Conservation (phyloP, 2,888 invertebrate species). For the Laothoe populi region DNA sequence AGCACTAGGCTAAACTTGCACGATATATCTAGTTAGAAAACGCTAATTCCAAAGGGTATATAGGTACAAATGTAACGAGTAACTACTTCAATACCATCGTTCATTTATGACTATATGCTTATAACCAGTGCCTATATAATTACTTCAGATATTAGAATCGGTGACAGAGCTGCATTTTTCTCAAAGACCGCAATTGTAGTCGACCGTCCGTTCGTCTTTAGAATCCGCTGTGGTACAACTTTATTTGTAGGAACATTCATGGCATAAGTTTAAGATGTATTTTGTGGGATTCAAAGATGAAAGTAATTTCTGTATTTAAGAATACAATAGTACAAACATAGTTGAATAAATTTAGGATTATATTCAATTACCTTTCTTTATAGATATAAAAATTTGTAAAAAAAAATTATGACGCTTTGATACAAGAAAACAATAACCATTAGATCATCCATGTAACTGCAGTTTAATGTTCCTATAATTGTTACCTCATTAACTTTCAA, state of each 20-base stretch:
- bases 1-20: neutral
- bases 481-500: neutral
- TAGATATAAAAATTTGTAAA: neutral
- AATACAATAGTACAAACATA: neutral
- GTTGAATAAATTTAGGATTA: no score
- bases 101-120: neutral
- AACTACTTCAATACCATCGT: no score
- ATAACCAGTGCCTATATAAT: conserved; percentile 11
- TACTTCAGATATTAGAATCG: conserved; percentile 47
- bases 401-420: neutral
- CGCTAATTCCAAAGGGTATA: no score
- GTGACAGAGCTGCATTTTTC: conserved; percentile 44
- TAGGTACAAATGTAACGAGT: neutral
- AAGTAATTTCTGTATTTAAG: neutral
- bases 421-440: neutral
- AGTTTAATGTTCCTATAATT: neutral
- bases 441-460: neutral
- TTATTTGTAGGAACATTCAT: conserved; percentile 46
- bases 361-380: no score
- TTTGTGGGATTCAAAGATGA: neutral
- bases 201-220: conserved; percentile 50
- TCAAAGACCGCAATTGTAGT: conserved; percentile 42
- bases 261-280: conserved; percentile 33
- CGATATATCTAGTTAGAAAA: neutral
- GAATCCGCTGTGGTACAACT: conserved; percentile 44